Base-by-base conservation (phyloP, 92 coral and sea anemone species). In the Heteractis magnifica region DNA sequence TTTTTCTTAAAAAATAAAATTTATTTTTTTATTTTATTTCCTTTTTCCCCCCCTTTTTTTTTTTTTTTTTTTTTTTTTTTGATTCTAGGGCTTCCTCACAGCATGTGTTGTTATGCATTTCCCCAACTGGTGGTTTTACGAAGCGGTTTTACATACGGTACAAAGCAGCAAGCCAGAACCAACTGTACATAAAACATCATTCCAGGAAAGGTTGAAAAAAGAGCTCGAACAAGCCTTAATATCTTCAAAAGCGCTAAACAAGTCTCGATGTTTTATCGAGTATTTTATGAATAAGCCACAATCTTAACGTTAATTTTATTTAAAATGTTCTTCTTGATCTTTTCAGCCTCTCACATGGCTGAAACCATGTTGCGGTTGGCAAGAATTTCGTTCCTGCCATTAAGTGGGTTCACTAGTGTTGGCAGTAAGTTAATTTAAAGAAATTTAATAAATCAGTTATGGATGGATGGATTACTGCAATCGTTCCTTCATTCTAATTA, bases 331-430 rank as follows among this genome's bases (percentile, higher is more conserved):
- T 14, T 59, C 65, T 59, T 59, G 1, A 59, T 59, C 16, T 59
- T 59, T 78, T 7, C 76, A 85, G 84, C 77, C 77, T 4, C 65
- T 85, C 19, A 78, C 88, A 64, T 85, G 88, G 88, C 51, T 85
- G 75, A 85, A 85, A 51, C 88, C 88, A 15, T 65, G 88, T 85
- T 48, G 49, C 52, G 14, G 78, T 79, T 62, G 62, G 51, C 10
- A 68, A 76, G 4, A 79, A 51, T 11, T 85, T 79, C 72, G 84
- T 85, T 16, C 83, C 83, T 18, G 88, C 88, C 18, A 65, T 84
- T 78, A 18, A 56, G 19, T 18, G 41, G 41, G 15, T 78, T 85
- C 71, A 85, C 77, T 19, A 85, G 84, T 19, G 8, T 85, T n/a
- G 77, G 77, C 72, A 85, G 21, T 51, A 65, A 59, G 78, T 84